Percentiles rank a stretch among this genome's conserved stretches.
These are phyloP conservation scores for Falco berigora DNA, from an alignment of 2,797 vertebrate species.

Conservation along the genomic window DNA sequence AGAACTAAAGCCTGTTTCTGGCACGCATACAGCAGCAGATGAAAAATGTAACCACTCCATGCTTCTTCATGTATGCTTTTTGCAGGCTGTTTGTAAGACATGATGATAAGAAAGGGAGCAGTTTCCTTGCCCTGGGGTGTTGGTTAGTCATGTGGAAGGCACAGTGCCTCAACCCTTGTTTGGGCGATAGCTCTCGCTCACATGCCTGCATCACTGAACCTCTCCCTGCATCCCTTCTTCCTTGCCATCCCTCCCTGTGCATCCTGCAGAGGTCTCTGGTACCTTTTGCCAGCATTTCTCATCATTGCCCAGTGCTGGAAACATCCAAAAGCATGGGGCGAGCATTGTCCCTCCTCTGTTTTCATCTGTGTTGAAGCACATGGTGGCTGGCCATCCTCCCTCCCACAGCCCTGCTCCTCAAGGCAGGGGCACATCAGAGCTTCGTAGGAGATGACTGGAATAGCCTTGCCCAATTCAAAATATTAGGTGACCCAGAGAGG, in stretches of 20 bases:
- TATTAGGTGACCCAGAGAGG: not conserved
- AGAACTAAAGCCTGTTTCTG: not conserved
- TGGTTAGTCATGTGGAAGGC: not conserved
- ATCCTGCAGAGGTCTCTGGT: not conserved
- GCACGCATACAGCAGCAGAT: not conserved
- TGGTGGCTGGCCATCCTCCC: not conserved
- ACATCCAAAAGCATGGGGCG: not conserved
- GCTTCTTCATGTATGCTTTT: not conserved
- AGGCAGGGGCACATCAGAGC: not conserved
- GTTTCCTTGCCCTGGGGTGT: not conserved
- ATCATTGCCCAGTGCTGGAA: not conserved
- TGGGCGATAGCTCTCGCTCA: not conserved
- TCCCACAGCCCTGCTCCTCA: not conserved
- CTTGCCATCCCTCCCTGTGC: not conserved
- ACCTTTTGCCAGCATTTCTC: not conserved
- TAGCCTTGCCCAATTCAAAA: not conserved
- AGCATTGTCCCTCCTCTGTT: not conserved
- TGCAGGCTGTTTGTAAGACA: not conserved
- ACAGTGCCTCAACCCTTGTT: not conserved
- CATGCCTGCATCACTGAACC: rapidly evolving
- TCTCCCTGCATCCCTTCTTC: not conserved
- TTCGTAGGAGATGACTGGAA: not conserved
- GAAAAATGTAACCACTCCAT: not conserved
- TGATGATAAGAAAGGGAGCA: not conserved
- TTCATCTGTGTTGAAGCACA: not conserved